These are phyloP conservation scores for Bungarus multicinctus DNA, from an alignment of 2,113 vertebrate species.

Conservation along the genomic window DNA sequence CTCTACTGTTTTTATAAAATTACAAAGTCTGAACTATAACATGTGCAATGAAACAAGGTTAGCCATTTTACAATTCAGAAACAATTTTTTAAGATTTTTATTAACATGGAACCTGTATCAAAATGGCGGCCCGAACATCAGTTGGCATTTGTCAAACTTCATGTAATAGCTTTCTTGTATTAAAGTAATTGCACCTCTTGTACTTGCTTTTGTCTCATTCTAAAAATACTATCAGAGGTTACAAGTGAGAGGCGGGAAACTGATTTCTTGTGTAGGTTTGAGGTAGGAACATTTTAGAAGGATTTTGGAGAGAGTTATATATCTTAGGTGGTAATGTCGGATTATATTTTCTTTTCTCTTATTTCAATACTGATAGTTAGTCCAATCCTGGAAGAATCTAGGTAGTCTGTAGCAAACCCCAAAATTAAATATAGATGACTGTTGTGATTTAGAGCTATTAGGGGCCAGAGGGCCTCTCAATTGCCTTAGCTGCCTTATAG, in stretches of 20 bases:
- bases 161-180: neutral
- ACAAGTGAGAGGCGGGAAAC: neutral
- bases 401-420: neutral
- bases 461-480: neutral
- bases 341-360: neutral
- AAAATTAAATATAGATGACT: neutral
- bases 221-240: neutral
- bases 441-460: neutral
- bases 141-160: neutral
- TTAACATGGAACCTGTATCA: neutral
- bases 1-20: neutral
- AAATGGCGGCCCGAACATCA: neutral
- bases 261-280: neutral
- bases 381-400: neutral
- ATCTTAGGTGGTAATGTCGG: neutral
- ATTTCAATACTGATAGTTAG: neutral
- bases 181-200: neutral
- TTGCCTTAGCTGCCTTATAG: neutral
- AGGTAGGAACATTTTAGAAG: neutral
- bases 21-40: neutral
- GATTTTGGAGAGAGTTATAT: neutral
- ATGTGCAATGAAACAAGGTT: neutral
- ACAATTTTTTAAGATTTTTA: neutral
- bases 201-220: neutral
- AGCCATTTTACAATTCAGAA: neutral